Base-by-base conservation (phyloP, 2,113 vertebrate species). In the Hoplias malabaricus region DNA sequence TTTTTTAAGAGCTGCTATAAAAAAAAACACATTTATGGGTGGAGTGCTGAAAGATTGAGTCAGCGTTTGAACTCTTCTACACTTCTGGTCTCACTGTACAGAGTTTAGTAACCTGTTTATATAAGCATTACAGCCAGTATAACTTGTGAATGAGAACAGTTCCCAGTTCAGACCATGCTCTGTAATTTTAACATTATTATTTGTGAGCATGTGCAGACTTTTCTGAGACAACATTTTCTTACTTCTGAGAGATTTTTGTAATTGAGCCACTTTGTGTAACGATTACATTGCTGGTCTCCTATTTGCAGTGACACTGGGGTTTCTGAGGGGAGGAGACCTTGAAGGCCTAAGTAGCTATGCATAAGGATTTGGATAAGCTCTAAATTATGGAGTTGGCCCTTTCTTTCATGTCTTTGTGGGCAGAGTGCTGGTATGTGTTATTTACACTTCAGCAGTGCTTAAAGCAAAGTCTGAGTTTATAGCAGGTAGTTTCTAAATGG, bases 391-490 rank as follows among this genome's bases (percentile, higher is more conserved):
- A 67, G 73, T n/a, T 75, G 62, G 40, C 16, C 10, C 25, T 23
- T 48, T 74, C 72, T 48, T 75, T 62, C 31, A 34, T 9, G 16
- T 59, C 11, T 57, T 40, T 57, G 12, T 59, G 50, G 14, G 50
- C 54, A 42, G 56, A 59, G 36, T 0, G 12, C 48, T 2, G 50
- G 27, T 48, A 21, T 42, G 50, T 27, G 61, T 66, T 59, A 73
- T 73, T 73, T 77, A 77, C 54, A 68, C 67, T 77, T 81, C 46
- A n/a, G 21, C 16, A 68, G 42, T 57, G 79, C 53, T 34, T 43
- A 1, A 62, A 72, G 36, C 42, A 59, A 66, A 50, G 50, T 74
- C 73, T 6, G 31, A 62, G 68, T 19, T 77, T 65, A 54, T 53
- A 54, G 57, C 25, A 11, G 46, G 36, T 69, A 34, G 33, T 42